A percentile compares a stretch with the other conserved stretches of the same genome.
Evolutionary conservation across 2,888 invertebrate genomes (phyloP).

Genomic region (Bellardia bayeri): DNA sequence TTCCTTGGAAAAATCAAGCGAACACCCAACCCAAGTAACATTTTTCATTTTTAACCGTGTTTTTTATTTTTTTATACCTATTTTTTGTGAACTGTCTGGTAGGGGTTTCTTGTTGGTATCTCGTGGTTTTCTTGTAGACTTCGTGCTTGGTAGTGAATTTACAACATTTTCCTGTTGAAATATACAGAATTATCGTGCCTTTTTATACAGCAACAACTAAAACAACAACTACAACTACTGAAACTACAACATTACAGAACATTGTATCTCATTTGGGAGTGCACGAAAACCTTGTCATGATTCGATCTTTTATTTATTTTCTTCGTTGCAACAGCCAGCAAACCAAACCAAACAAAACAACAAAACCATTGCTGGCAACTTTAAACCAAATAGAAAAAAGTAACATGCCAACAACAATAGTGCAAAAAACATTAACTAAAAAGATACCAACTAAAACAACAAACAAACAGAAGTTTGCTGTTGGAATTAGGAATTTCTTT

Average conservation of each 20-base stretch:
- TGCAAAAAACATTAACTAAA: constrained; percentile 41
- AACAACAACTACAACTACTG: constrained; percentile 17
- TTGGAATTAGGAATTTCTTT: constrained; percentile 37
- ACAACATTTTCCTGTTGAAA: constrained; percentile 79
- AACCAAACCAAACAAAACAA: constrained; percentile 23
- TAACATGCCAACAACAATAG: constrained; percentile 26
- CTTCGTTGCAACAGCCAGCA: constrained; percentile 56
- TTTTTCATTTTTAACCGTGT: constrained; percentile 51
- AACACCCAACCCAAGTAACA: not conserved
- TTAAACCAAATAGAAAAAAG: constrained; percentile 39
- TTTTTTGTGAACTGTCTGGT: constrained; percentile 12
- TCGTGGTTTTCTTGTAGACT: constrained; percentile 65
- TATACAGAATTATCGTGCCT: constrained; percentile 80
- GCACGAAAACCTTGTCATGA: constrained; percentile 83
- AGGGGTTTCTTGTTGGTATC: constrained; percentile 46
- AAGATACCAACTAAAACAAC: constrained; percentile 30
- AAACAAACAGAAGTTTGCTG: constrained; percentile 34
- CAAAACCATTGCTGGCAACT: constrained; percentile 39
- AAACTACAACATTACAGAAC: constrained; percentile 30
- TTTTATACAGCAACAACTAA: constrained; percentile 72
- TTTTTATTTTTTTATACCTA: not conserved
- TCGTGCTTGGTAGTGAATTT: constrained; percentile 80
- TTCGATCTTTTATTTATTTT: constrained; percentile 79
- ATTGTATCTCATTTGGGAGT: constrained; percentile 74
- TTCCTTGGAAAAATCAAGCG: constrained; percentile 26